phyloP scores from a whole-genome alignment of 1,140 invertebrate species.

The Papilio xuthus region DNA sequence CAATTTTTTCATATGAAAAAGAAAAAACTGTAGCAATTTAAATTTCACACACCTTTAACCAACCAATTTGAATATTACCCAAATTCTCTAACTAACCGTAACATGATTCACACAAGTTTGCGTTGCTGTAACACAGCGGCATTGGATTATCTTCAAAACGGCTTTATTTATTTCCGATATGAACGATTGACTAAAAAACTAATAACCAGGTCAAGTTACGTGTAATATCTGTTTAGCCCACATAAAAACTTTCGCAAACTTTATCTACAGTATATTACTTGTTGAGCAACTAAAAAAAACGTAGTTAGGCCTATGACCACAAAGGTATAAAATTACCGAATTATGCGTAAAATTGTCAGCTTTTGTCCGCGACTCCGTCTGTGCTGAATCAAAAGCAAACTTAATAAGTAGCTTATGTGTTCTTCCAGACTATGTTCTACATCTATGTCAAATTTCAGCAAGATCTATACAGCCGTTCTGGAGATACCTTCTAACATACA shows the following conservation, averaged over 20 bases:
- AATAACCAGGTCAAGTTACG: background rate
- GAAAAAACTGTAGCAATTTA: too few species aligned
- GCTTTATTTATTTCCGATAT: slow-evolving; percentile 19
- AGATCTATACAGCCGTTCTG: too few species aligned
- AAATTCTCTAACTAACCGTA: background rate
- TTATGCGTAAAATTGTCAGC: too few species aligned
- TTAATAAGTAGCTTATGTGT: too few species aligned
- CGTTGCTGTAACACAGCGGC: background rate
- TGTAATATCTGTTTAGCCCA: background rate
- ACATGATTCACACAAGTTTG: slow-evolving; percentile 12
- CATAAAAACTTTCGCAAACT: background rate
- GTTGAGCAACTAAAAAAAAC: background rate
- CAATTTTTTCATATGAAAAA: too few species aligned
- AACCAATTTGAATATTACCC: background rate
- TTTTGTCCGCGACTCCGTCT: too few species aligned
- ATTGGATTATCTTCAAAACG: slow-evolving; percentile 10
- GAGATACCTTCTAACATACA: too few species aligned
- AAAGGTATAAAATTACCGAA: too few species aligned
- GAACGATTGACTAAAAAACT: slow-evolving; percentile 12
- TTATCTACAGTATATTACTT: background rate
- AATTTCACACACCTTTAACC: too few species aligned
- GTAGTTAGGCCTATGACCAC: background rate
- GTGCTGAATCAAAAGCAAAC: too few species aligned
- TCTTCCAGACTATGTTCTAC: too few species aligned
- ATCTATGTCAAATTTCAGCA: too few species aligned